These are phyloP conservation scores for Eremophila alpestris DNA, from an alignment of 2,797 vertebrate species.

Conservation along the genomic window DNA sequence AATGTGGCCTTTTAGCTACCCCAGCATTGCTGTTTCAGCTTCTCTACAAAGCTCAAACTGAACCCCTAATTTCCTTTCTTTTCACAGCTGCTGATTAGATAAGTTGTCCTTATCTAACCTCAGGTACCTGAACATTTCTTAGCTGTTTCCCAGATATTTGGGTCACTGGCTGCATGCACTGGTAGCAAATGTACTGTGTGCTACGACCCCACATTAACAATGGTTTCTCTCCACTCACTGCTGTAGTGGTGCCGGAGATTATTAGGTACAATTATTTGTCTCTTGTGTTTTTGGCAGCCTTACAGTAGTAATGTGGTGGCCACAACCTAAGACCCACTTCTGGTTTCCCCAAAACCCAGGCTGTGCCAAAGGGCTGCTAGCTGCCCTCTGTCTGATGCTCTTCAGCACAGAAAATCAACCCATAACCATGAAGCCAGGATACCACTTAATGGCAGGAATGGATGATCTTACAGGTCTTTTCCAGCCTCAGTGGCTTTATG, in stretches of 20 bases:
- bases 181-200: not conserved
- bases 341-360: not conserved
- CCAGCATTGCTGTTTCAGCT: not conserved
- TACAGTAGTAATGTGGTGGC: not conserved
- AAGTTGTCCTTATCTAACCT: not conserved
- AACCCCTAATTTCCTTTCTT: not conserved
- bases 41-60: not conserved
- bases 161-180: not conserved
- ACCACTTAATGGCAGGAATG: not conserved
- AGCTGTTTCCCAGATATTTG: not conserved
- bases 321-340: not conserved
- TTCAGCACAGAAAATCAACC: not conserved
- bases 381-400: not conserved
- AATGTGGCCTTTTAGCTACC: not conserved
- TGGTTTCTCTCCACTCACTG: not conserved
- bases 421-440: fast-evolving
- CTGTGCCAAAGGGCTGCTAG: not conserved
- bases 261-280: not conserved
- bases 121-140: not conserved
- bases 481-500: not conserved
- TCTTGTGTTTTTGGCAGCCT: not conserved
- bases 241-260: not conserved
- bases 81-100: not conserved
- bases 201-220: not conserved
- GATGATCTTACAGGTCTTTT: not conserved